Percentiles rank a stretch among this genome's conserved stretches.
These are phyloP conservation scores for Etia nguti DNA, from an alignment of 2,113 vertebrate genomes.

Conservation along the genomic window DNA sequence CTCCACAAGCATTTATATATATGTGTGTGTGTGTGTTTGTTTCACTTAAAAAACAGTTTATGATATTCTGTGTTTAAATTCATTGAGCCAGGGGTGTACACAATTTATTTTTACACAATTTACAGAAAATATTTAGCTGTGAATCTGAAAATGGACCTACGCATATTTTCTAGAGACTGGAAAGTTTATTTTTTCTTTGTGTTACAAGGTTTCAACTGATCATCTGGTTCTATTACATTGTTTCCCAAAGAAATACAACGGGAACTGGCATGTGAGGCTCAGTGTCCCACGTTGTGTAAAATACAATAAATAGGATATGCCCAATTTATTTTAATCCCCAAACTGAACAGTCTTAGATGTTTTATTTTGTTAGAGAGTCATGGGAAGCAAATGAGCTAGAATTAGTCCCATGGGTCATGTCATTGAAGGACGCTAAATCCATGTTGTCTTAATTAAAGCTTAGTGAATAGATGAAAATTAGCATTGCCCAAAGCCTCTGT, in stretches of 20 bases:
- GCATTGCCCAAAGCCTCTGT: conserved; percentile 28
- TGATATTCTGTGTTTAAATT: not conserved
- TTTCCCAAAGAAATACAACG: not conserved
- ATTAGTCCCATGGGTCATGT: conserved; percentile 38
- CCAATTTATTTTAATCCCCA: conserved; percentile 8
- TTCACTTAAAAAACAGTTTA: not conserved
- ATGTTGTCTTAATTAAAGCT: conserved; percentile 66
- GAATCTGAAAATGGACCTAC: not conserved
- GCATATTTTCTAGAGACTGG: not conserved
- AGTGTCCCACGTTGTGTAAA: not conserved
- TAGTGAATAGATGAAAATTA: conserved; percentile 23
- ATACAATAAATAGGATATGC: conserved; percentile 5
- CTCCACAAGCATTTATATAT: not conserved
- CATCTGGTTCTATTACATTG: not conserved
- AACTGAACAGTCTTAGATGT: not conserved
- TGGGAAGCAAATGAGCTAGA: conserved; percentile 26
- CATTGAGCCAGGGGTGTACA: not conserved
- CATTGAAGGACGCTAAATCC: conserved; percentile 50
- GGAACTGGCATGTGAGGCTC: not conserved
- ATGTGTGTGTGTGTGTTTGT: not conserved
- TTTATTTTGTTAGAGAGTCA: conserved; percentile 29
- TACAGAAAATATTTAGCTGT: not conserved
- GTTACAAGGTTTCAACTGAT: not conserved
- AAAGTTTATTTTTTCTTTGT: not conserved
- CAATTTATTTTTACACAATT: not conserved